Base-by-base conservation (phyloP, 1,140 invertebrate genomes). In the Drosophila nigromelanica region DNA sequence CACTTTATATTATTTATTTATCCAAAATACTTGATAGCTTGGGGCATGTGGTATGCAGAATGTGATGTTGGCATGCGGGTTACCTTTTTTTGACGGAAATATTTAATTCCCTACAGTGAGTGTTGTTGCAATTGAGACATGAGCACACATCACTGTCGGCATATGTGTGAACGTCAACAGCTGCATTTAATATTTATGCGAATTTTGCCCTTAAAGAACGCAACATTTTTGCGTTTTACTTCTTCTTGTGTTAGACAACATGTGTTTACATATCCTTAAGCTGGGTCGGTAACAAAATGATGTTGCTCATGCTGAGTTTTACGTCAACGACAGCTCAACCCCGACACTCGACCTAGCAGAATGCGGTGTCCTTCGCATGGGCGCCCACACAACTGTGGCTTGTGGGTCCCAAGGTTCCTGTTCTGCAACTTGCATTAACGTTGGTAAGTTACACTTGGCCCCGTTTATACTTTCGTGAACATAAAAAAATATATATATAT, bases 191-290 rank as follows among this genome's bases (percentile, higher is more conserved):
- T 70, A 63, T 70, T 55, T 54, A 55, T 55, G 50, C 24, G 24
- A 40, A 24, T 54, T 35, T 45, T 12, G 59, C 35, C 47, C 33
- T 54, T 56, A 50, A 67, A 66, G 33, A 43, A 45, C 40, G 10
- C 14, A 47, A 35, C 27, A 35, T 18, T 63, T 58, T 55, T 21
- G 18, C 47, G 48, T 15, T 42, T 68, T 43, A 11, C 33, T 11
- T 24, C 43, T 11, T 24, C 43, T 61, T 73, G 63, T 85, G 80
- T 79, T 68, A 45, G 42, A 42, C 58, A 76, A 79, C 73, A 79
- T 83, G 67, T 83, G 80, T 77, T 85, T 79, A 80, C 80, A 73
- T 85, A 76, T 77, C 61, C 60, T 77, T 76, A 67, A 85, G 67
- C 63, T 58, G 68, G 45, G 50, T 64, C 58, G 42, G 71, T 76